A percentile compares a stretch with the other conserved stretches of the same genome.
These are phyloP conservation scores for Zootoca vivipara DNA, from an alignment of 2,113 vertebrate species.

Conservation along the genomic window DNA sequence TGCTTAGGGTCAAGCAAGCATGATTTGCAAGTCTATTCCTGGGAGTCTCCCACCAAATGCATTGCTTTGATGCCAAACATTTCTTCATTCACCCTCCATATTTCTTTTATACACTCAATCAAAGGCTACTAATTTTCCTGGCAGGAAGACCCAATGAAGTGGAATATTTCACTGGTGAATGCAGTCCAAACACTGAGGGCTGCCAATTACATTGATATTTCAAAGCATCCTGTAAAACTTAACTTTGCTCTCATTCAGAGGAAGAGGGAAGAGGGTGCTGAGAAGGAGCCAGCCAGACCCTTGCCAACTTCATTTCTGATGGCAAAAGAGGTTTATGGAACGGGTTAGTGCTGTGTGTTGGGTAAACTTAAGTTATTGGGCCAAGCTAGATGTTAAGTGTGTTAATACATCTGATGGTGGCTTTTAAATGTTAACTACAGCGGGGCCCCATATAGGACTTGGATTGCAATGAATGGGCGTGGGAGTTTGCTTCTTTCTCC, in stretches of 20 bases:
- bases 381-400: not conserved
- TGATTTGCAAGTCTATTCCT: not conserved
- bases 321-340: not conserved
- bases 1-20: not conserved
- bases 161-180: conserved; percentile 38
- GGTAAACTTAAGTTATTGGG: not conserved
- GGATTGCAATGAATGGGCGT: not conserved
- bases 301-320: conserved; percentile 27
- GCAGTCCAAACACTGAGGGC: conserved; percentile 1
- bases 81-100: conserved; percentile 40
- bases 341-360: not conserved
- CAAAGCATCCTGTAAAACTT: not conserved
- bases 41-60: not conserved
- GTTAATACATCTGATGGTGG: not conserved
- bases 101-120: conserved; percentile 22
- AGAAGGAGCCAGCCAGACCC: not conserved
- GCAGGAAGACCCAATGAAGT: conserved; percentile 41
- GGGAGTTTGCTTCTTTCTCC: not conserved
- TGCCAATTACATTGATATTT: not conserved
- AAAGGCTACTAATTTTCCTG: conserved; percentile 43
- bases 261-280: not conserved
- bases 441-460: not conserved
- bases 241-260: conserved; percentile 24
- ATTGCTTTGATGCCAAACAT: not conserved
- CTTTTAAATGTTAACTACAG: not conserved